phyloP scores from a whole-genome alignment of 2,113 vertebrate genomes.

The Mesembrinibis cayennensis region DNA sequence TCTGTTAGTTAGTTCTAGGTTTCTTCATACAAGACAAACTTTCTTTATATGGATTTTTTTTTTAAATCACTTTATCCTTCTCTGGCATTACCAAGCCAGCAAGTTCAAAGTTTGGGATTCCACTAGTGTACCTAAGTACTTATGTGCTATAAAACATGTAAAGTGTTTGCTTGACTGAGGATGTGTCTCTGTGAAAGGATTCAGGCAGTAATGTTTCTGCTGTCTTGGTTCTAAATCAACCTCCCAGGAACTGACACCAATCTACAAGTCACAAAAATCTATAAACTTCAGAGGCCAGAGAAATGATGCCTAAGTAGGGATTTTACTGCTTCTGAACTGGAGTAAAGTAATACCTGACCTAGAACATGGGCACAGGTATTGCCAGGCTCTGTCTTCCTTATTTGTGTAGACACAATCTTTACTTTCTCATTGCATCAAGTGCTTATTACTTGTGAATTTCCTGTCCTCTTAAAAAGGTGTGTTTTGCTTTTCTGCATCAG shows the following conservation, averaged over 20 bases:
- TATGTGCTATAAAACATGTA: background rate
- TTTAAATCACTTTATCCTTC: background rate
- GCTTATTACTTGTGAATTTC: background rate
- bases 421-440: background rate
- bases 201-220: background rate
- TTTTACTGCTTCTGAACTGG: background rate
- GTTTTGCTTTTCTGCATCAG: background rate
- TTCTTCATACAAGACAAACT: background rate
- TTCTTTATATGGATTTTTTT: background rate
- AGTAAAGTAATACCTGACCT: background rate
- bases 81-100: background rate
- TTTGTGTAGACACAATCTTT: background rate
- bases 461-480: background rate
- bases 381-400: background rate
- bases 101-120: background rate
- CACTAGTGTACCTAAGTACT: background rate
- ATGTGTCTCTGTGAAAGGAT: background rate
- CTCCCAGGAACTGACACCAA: background rate
- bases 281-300: background rate
- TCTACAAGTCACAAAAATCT: background rate
- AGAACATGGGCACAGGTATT: background rate
- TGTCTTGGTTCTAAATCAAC: background rate
- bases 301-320: background rate
- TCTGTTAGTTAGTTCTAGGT: background rate
- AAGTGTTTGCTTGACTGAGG: background rate